phyloP scores from a whole-genome alignment of 2,888 invertebrate genomes.

The Apamea epomidion region DNA sequence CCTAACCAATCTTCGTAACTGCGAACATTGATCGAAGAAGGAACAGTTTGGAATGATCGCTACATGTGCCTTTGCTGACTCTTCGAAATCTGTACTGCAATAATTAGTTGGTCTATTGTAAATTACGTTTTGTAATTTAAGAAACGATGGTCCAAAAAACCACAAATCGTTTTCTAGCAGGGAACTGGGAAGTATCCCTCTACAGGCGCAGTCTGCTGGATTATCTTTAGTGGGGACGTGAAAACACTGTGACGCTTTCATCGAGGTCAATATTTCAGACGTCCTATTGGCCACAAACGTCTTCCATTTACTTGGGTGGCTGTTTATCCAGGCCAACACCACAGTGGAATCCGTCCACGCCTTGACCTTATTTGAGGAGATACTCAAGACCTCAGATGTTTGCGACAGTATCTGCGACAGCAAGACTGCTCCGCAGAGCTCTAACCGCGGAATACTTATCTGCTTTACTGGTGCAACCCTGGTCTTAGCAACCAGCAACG shows the following conservation, averaged over 20 bases:
- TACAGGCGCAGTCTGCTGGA: constrained; percentile 3
- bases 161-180: not conserved
- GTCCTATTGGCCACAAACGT: too few relatives aligned
- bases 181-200: constrained; percentile 8
- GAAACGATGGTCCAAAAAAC: constrained; percentile 14
- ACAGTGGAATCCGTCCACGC: too few relatives aligned
- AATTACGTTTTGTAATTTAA: not conserved
- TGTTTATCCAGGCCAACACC: too few relatives aligned
- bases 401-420: too few relatives aligned
- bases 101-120: constrained; percentile 4
- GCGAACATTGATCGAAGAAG: not conserved
- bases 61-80: not conserved
- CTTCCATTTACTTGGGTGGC: too few relatives aligned
- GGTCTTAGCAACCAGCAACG: constrained; percentile 10
- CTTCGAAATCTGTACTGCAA: constrained; percentile 2
- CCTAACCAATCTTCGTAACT: constrained; percentile 3
- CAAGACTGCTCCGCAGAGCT: too few relatives aligned
- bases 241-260: not conserved
- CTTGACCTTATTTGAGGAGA: too few relatives aligned
- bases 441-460: too few relatives aligned
- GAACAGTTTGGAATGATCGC: not conserved
- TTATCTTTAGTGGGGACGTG: not conserved
- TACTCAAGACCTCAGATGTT: too few relatives aligned
- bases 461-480: too few relatives aligned
- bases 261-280: too few relatives aligned